phyloP scores from a whole-genome alignment of 2,797 vertebrate species.

The Acropternis orthonyx region DNA sequence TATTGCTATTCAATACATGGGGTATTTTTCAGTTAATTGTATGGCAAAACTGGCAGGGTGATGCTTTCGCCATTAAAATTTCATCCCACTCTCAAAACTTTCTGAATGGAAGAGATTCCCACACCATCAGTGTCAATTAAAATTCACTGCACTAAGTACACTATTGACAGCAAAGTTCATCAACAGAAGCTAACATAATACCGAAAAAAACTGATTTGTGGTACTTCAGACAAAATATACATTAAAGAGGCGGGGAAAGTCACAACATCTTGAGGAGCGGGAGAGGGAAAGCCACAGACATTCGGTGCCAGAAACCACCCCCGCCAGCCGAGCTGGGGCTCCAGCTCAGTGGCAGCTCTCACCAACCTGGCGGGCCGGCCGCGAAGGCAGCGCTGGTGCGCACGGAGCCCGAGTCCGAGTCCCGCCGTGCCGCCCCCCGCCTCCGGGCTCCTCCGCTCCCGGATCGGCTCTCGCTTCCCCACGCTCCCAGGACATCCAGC shows the following conservation, averaged over 20 bases:
- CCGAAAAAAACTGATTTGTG: background rate
- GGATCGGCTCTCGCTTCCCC: too few relatives aligned
- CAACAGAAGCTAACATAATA: background rate
- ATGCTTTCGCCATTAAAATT: background rate
- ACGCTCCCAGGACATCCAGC: too few relatives aligned
- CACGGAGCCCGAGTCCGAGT: background rate
- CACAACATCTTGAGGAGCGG: fast-evolving
- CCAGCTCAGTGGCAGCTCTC: fast-evolving
- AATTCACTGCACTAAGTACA: background rate
- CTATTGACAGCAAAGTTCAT: background rate
- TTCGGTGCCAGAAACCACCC: fast-evolving
- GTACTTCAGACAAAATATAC: background rate
- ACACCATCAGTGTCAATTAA: background rate
- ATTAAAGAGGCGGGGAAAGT: background rate
- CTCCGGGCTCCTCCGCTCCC: too few relatives aligned
- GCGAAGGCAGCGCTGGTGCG: too few relatives aligned
- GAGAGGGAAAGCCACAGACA: background rate
- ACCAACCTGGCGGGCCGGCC: fast-evolving
- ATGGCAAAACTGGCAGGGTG: background rate
- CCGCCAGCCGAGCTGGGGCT: fast-evolving
- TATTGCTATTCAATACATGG: background rate
- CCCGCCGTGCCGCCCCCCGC: fast-evolving
- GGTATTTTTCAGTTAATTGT: background rate
- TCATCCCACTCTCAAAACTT: background rate
- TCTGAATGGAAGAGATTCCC: background rate